These are phyloP conservation scores for Agonopterix heracliana DNA, from an alignment of 2,888 invertebrate genomes.

Conservation along the genomic window DNA sequence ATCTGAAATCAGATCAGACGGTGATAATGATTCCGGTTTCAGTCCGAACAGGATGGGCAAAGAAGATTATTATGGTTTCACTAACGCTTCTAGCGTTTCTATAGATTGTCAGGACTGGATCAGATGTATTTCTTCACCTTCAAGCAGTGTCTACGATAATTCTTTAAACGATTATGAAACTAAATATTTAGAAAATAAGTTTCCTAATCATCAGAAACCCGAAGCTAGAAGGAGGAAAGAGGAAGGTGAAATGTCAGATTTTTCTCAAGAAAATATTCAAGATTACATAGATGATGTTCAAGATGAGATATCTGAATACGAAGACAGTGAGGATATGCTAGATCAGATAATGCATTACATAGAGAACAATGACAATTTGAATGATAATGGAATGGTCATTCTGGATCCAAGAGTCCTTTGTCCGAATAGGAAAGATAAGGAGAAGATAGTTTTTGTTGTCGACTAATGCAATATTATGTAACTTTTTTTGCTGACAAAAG, in stretches of 20 bases:
- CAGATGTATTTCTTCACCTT: conserved; percentile 42
- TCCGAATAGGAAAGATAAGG: conserved; percentile 49
- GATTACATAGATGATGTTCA: neutral
- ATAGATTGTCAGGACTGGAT: conserved; percentile 62
- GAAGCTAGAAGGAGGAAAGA: conserved; percentile 13
- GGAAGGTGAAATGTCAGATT: neutral
- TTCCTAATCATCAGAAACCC: conserved; percentile 27
- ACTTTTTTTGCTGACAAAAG: too few species aligned
- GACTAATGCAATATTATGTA: neutral
- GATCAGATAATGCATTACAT: conserved; percentile 64
- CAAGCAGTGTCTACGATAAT: conserved; percentile 48
- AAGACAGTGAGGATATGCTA: conserved; percentile 47
- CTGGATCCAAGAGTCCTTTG: conserved; percentile 41
- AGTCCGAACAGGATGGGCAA: conserved; percentile 34
- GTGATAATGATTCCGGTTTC: conserved; percentile 40
- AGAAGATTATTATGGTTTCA: conserved; percentile 47
- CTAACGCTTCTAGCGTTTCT: conserved; percentile 53
- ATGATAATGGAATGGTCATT: conserved; percentile 17
- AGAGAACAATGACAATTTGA: conserved; percentile 30
- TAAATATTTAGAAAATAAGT: conserved; percentile 36
- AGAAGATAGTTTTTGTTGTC: conserved; percentile 50
- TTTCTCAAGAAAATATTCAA: neutral
- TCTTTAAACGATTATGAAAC: conserved; percentile 44
- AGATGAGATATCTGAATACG: conserved; percentile 19
- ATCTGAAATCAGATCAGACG: conserved; percentile 39